Conservation (phyloP, 2,888 invertebrate genomes). For the Tiliacea aurago region DNA sequence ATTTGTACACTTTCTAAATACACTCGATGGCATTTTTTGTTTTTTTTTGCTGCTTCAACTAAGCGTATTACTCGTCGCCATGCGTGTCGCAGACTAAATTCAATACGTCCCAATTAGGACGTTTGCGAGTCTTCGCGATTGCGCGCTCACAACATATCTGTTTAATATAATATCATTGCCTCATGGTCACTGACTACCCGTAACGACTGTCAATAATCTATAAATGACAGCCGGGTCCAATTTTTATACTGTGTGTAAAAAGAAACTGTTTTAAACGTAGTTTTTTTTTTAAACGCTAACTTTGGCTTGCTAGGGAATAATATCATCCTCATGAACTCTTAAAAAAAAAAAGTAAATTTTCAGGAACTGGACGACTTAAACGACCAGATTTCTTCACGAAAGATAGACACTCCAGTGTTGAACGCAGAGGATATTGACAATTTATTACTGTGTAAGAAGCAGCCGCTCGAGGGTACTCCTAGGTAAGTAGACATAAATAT, state of each 20-base stretch:
- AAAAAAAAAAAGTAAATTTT: neutral
- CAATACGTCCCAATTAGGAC: too few relatives aligned
- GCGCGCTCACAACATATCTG: too few relatives aligned
- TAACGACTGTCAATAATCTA: neutral
- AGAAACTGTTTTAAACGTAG: neutral
- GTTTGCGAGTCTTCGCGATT: too few relatives aligned
- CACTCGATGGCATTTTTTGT: too few relatives aligned
- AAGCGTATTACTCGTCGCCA: too few relatives aligned
- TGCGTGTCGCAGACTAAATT: too few relatives aligned
- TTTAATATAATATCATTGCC: too few relatives aligned
- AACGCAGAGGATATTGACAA: constrained; percentile 70
- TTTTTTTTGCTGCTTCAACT: too few relatives aligned
- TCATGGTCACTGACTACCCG: too few relatives aligned
- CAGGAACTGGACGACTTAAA: constrained; percentile 37
- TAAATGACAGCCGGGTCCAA: too few relatives aligned
- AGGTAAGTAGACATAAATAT: constrained; percentile 67
- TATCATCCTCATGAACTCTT: neutral
- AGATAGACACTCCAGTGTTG: constrained; percentile 59
- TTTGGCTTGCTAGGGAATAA: neutral
- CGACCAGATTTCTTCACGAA: constrained; percentile 25
- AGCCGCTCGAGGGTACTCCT: constrained; percentile 69
- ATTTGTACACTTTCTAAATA: too few relatives aligned
- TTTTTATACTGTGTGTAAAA: neutral
- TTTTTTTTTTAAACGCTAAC: too few relatives aligned
- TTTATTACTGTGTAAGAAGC: constrained; percentile 65